These are phyloP conservation scores for Anisognathus igniventris DNA, from an alignment of 2,797 vertebrate genomes.

Conservation along the genomic window DNA sequence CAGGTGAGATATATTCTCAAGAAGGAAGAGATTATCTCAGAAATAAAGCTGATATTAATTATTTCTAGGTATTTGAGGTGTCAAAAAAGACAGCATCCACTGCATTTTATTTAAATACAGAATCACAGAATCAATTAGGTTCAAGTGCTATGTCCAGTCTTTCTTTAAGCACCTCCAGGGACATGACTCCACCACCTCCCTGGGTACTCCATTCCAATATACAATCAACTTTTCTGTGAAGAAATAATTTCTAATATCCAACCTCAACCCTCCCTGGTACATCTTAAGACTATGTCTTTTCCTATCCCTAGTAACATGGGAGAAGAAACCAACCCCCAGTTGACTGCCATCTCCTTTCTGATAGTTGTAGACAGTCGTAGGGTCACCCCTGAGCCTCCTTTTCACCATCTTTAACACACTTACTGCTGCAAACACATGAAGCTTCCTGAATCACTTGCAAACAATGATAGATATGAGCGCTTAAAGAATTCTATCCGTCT, in stretches of 20 bases:
- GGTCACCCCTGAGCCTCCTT: background rate
- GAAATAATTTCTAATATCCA: background rate
- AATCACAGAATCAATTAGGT: background rate
- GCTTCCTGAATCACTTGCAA: background rate
- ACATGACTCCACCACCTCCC: background rate
- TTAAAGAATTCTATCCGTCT: background rate
- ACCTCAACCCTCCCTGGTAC: background rate
- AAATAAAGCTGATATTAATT: background rate
- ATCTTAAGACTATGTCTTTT: background rate
- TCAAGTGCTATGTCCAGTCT: no score
- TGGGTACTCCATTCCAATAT: rapidly evolving
- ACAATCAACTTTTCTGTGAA: background rate
- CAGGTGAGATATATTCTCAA: background rate
- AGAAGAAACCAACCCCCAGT: background rate
- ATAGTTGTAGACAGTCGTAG: rapidly evolving
- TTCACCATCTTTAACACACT: background rate
- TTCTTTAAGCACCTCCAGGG: background rate
- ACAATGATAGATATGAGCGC: background rate
- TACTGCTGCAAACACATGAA: background rate
- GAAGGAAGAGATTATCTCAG: background rate
- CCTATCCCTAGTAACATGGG: no score
- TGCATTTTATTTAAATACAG: background rate
- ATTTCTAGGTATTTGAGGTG: background rate
- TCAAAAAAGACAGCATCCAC: background rate
- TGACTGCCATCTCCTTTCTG: background rate